Percentiles rank a stretch among this genome's conserved stretches.
Conservation (phyloP, 2,888 invertebrate genomes). For the Hydriomena furcata region DNA sequence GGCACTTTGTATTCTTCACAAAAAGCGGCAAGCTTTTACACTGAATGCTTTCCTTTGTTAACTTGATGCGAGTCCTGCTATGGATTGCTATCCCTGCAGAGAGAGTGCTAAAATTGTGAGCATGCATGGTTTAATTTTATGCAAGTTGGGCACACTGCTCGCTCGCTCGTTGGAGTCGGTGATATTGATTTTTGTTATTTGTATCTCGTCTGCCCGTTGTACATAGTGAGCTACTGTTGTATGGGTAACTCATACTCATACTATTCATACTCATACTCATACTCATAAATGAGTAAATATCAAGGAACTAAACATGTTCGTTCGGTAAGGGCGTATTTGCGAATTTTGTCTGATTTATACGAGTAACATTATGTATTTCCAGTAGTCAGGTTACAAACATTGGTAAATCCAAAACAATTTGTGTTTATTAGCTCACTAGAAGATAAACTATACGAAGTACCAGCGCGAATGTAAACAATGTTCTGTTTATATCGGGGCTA, state of each 20-base stretch:
- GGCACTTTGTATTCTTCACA: constrained; percentile 37
- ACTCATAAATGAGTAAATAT: no score
- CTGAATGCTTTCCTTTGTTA: constrained; percentile 29
- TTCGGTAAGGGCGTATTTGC: no score
- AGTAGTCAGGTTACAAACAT: background rate
- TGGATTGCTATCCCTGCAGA: constrained; percentile 34
- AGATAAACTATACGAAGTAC: constrained; percentile 2
- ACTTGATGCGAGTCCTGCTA: constrained; percentile 31
- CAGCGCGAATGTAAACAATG: constrained; percentile 24
- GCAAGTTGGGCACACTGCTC: constrained; percentile 66
- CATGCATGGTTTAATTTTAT: constrained; percentile 63
- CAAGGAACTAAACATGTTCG: no score
- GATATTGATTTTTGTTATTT: constrained; percentile 82
- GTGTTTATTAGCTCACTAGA: constrained; percentile 1
- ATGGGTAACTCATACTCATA: constrained; percentile 45
- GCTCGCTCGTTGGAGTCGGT: constrained; percentile 60
- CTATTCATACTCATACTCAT: no score
- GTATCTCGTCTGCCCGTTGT: constrained; percentile 76
- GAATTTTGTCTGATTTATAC: no score
- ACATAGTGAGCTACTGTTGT: constrained; percentile 74
- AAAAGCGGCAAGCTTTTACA: constrained; percentile 12
- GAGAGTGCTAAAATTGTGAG: constrained; percentile 57
- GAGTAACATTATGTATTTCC: no score
- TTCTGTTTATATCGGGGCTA: constrained; percentile 46
- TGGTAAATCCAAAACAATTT: constrained; percentile 2